phyloP scores from a whole-genome alignment of 2,797 vertebrate species.

The Poliocrania exsul region DNA sequence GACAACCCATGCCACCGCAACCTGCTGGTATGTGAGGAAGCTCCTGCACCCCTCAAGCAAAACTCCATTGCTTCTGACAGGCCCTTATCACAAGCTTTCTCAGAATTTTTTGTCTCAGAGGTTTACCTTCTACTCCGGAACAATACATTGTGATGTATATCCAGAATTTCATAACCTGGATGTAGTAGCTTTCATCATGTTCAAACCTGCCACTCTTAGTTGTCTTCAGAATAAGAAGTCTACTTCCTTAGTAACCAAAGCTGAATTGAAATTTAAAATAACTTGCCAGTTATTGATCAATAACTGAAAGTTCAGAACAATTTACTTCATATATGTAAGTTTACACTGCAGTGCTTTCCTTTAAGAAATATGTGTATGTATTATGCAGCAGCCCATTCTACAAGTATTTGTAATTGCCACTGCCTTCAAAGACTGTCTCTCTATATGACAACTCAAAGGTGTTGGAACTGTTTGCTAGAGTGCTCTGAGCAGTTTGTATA shows the following conservation, averaged over 20 bases:
- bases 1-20: rapidly evolving
- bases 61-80: background rate
- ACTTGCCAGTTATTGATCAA: background rate
- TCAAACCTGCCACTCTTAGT: background rate
- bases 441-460: background rate
- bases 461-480: background rate
- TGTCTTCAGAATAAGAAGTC: background rate
- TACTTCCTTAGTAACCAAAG: background rate
- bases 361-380: background rate
- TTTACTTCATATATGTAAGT: background rate
- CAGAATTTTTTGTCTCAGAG: background rate
- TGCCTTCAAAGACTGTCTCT: background rate
- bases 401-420: background rate
- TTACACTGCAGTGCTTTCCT: constrained; percentile 55
- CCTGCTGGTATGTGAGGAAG: background rate
- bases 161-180: background rate
- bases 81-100: background rate
- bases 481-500: background rate
- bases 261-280: background rate
- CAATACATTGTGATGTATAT: background rate
- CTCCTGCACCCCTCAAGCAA: background rate
- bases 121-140: background rate
- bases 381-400: background rate
- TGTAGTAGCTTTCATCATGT: background rate
- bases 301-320: background rate